phyloP scores from a whole-genome alignment of 2,113 vertebrate genomes.

The Todiramphus saurophagus region DNA sequence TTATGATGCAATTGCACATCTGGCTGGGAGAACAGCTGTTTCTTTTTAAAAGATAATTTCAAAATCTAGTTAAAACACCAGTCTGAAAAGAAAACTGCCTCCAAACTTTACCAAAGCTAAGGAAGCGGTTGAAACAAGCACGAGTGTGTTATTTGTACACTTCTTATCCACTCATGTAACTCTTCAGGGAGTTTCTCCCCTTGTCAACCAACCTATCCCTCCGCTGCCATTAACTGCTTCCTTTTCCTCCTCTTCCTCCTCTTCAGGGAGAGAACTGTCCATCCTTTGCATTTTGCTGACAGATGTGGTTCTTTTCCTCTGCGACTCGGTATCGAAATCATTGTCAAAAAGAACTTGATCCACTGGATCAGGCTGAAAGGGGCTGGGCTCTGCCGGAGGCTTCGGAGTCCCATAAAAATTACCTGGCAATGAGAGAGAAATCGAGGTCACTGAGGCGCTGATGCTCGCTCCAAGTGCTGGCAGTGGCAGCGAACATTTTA shows the following conservation, averaged over 20 bases:
- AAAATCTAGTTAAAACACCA: neutral
- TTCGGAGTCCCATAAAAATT: slow-evolving; percentile 98
- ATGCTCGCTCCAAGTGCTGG: neutral
- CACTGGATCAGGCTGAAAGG: slow-evolving; percentile 93
- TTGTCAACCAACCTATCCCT: slow-evolving; percentile 80
- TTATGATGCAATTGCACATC: slow-evolving; percentile 61
- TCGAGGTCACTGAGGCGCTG: neutral
- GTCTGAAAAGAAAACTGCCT: neutral
- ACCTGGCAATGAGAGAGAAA: slow-evolving; percentile 71
- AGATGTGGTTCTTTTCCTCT: slow-evolving; percentile 93
- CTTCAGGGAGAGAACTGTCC: slow-evolving; percentile 93
- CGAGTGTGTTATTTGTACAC: fast-evolving
- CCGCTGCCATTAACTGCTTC: slow-evolving; percentile 86
- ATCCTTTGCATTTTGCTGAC: slow-evolving; percentile 98
- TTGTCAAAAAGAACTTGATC: slow-evolving; percentile 97
- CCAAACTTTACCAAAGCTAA: neutral
- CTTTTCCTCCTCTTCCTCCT: slow-evolving; percentile 95
- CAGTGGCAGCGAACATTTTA: neutral
- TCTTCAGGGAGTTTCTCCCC: neutral
- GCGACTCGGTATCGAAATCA: slow-evolving; percentile 92
- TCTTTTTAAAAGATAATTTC: slow-evolving; percentile 49
- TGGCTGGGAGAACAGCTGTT: slow-evolving; percentile 52
- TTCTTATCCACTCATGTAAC: neutral
- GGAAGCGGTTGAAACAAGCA: neutral
- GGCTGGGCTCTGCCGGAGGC: slow-evolving; percentile 92